Evolutionary conservation across 2,888 invertebrate genomes (phyloP).

Genomic region (Drosophila cyrtoloma): DNA sequence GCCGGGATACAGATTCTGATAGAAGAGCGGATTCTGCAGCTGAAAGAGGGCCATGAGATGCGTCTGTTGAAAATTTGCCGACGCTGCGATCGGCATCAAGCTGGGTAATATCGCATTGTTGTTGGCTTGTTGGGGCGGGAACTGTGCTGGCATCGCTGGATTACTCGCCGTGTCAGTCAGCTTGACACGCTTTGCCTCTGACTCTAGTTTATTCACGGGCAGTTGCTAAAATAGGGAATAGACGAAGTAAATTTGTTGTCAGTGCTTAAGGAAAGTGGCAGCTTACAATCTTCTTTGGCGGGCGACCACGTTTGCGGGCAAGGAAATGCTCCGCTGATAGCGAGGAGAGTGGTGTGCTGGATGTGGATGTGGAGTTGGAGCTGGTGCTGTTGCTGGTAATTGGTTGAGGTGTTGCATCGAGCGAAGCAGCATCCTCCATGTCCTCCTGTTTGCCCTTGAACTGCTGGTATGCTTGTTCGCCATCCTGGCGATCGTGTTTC

Average conservation of each 20-base stretch:
- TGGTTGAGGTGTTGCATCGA: constrained; percentile 71
- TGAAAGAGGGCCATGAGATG: constrained; percentile 84
- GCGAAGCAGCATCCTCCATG: constrained; percentile 48
- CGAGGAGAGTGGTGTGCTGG: constrained; percentile 80
- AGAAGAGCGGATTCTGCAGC: constrained; percentile 84
- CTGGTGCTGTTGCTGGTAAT: constrained; percentile 49
- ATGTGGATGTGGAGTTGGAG: constrained; percentile 56
- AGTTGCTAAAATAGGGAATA: constrained; percentile 65
- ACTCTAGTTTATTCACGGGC: constrained; percentile 65
- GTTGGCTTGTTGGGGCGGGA: constrained; percentile 10
- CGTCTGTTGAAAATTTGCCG: constrained; percentile 82
- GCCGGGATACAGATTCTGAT: constrained; percentile 84
- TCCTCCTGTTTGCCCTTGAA: constrained; percentile 82
- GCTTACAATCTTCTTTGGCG: constrained; percentile 84
- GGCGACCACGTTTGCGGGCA: constrained; percentile 83
- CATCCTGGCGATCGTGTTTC: constrained; percentile 97
- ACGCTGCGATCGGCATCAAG: constrained; percentile 70
- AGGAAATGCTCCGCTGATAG: constrained; percentile 83
- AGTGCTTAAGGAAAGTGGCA: too few relatives aligned
- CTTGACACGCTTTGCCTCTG: constrained; percentile 79
- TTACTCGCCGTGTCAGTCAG: constrained; percentile 60
- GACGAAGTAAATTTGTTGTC: neutral
- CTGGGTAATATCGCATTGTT: constrained; percentile 61
- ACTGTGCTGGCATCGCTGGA: constrained; percentile 9
- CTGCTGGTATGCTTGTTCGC: constrained; percentile 88